Conservation (phyloP, 2,888 invertebrate species). For the Hydrotaea cyrtoneurina region DNA sequence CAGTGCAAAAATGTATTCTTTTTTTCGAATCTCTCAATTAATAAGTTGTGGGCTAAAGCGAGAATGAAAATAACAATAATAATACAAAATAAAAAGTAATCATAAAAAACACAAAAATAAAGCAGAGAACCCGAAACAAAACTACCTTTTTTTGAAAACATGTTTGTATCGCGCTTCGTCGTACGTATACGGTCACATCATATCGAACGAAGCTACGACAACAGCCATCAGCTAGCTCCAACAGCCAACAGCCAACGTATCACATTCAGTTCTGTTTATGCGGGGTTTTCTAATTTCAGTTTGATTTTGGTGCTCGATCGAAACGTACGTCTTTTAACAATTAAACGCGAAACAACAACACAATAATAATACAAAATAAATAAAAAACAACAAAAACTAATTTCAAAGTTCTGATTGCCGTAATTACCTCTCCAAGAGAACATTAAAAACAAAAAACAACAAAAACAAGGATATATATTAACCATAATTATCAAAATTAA, state of each 20-base stretch:
- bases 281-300: slow-evolving; percentile 74
- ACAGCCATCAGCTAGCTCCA: slow-evolving; percentile 19
- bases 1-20: slow-evolving; percentile 24
- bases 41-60: slow-evolving; percentile 69
- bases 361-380: slow-evolving; percentile 47
- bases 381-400: slow-evolving; percentile 51
- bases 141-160: slow-evolving; percentile 68
- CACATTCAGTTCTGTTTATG: slow-evolving; percentile 57
- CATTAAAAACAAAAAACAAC: background rate
- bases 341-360: slow-evolving; percentile 58
- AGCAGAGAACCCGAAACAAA: slow-evolving; percentile 40
- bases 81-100: slow-evolving; percentile 30
- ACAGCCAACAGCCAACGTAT: slow-evolving; percentile 58
- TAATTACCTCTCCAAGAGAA: background rate
- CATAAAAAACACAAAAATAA: slow-evolving; percentile 13
- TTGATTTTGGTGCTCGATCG: slow-evolving; percentile 81
- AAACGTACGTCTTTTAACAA: slow-evolving; percentile 74
- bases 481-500: background rate
- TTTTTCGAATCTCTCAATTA: slow-evolving; percentile 57
- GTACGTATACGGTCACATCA: slow-evolving; percentile 77
- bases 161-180: slow-evolving; percentile 53
- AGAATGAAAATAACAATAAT: slow-evolving; percentile 52
- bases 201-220: slow-evolving; percentile 34
- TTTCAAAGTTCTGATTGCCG: slow-evolving; percentile 34
- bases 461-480: background rate